Conservation (phyloP, 2,888 invertebrate species). For the Melipona beecheii region DNA sequence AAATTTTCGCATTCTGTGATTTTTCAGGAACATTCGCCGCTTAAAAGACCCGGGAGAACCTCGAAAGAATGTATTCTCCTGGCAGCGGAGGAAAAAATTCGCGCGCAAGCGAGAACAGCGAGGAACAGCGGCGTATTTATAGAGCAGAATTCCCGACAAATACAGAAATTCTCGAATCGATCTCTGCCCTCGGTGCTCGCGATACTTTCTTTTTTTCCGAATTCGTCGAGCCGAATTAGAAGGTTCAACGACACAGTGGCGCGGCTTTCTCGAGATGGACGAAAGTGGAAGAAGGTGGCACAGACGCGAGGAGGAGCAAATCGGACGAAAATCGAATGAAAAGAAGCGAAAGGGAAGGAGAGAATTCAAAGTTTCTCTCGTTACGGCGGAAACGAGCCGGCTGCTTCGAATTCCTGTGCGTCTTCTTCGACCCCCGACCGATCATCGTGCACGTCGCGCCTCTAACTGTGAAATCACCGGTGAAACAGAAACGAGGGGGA, state of each 20-base stretch:
- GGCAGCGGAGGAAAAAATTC: conserved; percentile 4
- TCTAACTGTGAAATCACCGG: conserved; percentile 2
- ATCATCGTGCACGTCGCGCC: conserved; percentile 8
- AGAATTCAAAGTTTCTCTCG: background rate
- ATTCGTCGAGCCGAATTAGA: conserved; percentile 58
- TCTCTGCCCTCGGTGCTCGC: conserved; percentile 13
- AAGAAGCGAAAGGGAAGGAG: background rate
- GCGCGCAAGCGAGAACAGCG: background rate
- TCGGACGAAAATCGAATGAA: background rate
- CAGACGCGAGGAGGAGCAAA: conserved; percentile 25
- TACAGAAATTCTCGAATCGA: conserved; percentile 51
- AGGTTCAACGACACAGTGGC: conserved; percentile 57
- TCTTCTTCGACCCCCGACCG: conserved; percentile 20
- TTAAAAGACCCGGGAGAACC: background rate
- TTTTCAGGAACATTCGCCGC: background rate
- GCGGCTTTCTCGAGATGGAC: background rate
- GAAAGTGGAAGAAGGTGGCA: background rate
- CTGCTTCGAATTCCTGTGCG: conserved; percentile 66
- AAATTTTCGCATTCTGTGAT: background rate
- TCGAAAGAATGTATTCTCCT: background rate
- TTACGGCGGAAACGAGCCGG: conserved; percentile 66
- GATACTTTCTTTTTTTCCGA: conserved; percentile 17
- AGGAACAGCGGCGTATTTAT: conserved; percentile 45
- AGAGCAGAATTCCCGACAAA: conserved; percentile 48
- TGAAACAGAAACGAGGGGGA: conserved; percentile 1